phyloP scores from a whole-genome alignment of 92 coral and sea anemone species.

The Nematostella vectensis region DNA sequence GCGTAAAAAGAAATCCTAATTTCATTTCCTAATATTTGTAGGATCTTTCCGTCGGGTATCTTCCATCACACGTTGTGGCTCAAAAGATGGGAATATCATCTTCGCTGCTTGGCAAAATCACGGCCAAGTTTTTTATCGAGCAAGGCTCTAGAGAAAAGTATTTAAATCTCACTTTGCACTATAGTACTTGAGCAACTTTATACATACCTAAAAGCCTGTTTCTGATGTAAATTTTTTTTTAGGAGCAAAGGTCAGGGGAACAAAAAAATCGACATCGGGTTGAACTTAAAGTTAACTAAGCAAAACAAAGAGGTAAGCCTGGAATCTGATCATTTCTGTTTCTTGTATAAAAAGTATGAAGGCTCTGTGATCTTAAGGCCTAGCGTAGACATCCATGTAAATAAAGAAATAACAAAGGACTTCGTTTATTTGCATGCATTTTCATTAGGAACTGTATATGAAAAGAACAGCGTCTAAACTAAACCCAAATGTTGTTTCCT shows the following conservation, averaged over 20 bases:
- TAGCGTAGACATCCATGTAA: too few species aligned
- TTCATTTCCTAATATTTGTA: too few species aligned
- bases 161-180: too few species aligned
- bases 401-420: too few species aligned
- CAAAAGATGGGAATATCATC: slow-evolving; percentile 80
- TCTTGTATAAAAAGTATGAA: too few species aligned
- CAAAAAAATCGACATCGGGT: slow-evolving; percentile 75
- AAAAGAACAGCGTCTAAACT: too few species aligned
- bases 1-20: too few species aligned
- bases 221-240: neutral
- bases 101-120: slow-evolving; percentile 61
- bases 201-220: neutral
- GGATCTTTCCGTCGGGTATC: slow-evolving; percentile 57
- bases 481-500: slow-evolving; percentile 1
- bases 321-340: too few species aligned
- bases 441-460: too few species aligned
- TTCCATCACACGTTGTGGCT: slow-evolving; percentile 70
- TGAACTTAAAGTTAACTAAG: slow-evolving; percentile 80
- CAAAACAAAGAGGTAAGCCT: slow-evolving; percentile 94
- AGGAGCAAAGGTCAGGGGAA: slow-evolving; percentile 45
- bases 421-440: too few species aligned
- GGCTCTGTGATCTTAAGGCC: too few species aligned
- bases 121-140: slow-evolving; percentile 65
- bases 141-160: slow-evolving; percentile 73
- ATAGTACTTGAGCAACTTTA: neutral